Base-by-base conservation (phyloP, 2,797 vertebrate genomes). In the Darevskia mixta region DNA sequence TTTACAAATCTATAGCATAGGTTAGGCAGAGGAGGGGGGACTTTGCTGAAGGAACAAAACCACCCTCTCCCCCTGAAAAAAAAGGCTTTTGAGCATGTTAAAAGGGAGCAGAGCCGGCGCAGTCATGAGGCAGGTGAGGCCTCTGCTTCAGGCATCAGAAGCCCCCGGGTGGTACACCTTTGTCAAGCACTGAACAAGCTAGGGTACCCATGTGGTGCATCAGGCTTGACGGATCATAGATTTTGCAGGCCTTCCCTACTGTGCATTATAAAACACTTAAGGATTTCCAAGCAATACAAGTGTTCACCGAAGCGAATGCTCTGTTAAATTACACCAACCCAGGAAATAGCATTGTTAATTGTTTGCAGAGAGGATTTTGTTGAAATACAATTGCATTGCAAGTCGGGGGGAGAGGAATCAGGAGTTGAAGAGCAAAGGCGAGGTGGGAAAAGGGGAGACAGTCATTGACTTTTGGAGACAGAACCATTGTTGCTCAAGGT, bases 321-420 rank as follows among this genome's bases (percentile, higher is more conserved):
- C 72, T 94, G 92, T 45, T 93, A 93, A 95, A 87, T 93, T 92
- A 75, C 86, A 92, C 91, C 95, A 92, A 91, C 90, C 83, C 92
- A 92, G 90, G 85, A 91, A 94, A 92, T 20, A 88, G 86, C 83
- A 91, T 25, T 89, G 92, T 91, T 91, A 92, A 92, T 92, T 11
- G 3, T 79, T 77, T 66, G 27, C 88, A 90, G 77, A 91, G 87
- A 35, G 35, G 86, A 72, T 20, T 80, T 92, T 92, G 89, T 92
- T 91, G 93, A 83, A 90, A 88, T 85, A 76, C 82, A 43, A 82
- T 93, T 91, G 87, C 72, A 91, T 88, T 35, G 10, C 82, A 55
- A 2, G 64, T 86, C 91, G 85, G 11, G 49, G 92, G 88, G 89
- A 91, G 88, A 87, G 43, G 81, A 94, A 82, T 82, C 87, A 0